These are phyloP conservation scores for Xyrichtys novacula DNA, from an alignment of 2,797 vertebrate genomes.

Conservation along the genomic window DNA sequence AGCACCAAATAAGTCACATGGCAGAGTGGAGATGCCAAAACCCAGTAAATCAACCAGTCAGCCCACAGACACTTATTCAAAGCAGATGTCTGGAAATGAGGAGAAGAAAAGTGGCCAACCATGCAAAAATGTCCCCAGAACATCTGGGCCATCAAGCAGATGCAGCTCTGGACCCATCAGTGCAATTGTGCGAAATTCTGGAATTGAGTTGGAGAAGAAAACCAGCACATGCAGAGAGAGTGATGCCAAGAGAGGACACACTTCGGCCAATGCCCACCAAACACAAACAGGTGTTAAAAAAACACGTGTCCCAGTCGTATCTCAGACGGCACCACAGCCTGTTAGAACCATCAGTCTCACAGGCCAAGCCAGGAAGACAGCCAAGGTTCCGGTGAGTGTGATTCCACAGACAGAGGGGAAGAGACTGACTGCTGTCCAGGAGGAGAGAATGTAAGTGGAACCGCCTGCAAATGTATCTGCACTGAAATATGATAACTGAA, in stretches of 20 bases:
- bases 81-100: constrained; percentile 5
- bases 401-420: constrained; percentile 62
- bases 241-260: background rate
- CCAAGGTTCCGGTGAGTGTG: constrained; percentile 30
- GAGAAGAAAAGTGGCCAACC: background rate
- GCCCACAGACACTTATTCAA: background rate
- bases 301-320: constrained; percentile 1
- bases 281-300: background rate
- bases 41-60: background rate
- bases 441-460: constrained; percentile 82
- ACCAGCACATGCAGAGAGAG: constrained; percentile 1
- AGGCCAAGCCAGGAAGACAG: constrained; percentile 42
- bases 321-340: constrained; percentile 49
- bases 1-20: constrained; percentile 6
- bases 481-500: background rate
- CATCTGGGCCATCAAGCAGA: fast-evolving
- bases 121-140: background rate
- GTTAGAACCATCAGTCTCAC: constrained; percentile 38
- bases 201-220: constrained; percentile 17
- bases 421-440: constrained; percentile 76
- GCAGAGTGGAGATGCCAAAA: background rate
- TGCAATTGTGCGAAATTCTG: background rate
- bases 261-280: background rate
- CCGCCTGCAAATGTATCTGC: background rate
- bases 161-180: background rate